Conservation (phyloP, 1,140 invertebrate genomes). For the Drosophila takahashii region DNA sequence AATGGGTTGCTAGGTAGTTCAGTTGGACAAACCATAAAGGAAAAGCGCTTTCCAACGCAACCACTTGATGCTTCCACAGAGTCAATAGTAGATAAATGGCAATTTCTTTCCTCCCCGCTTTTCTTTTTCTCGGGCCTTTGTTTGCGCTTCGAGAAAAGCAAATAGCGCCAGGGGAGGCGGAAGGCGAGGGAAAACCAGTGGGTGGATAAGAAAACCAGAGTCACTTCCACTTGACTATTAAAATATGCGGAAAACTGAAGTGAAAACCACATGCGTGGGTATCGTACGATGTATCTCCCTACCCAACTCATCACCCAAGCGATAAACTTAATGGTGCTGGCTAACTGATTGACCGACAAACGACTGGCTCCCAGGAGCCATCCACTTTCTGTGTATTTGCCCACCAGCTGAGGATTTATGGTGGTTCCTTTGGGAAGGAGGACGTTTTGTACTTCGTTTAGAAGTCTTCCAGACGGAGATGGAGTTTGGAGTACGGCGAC, state of each 20-base stretch:
- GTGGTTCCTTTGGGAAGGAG: conserved; percentile 15
- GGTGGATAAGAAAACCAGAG: conserved; percentile 12
- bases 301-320: conserved; percentile 39
- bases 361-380: conserved; percentile 22
- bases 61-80: conserved; percentile 54
- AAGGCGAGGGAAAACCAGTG: background rate
- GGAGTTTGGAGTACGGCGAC: conserved; percentile 5
- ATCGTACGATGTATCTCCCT: conserved; percentile 1
- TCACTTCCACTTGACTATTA: conserved; percentile 70
- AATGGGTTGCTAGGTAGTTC: conserved; percentile 22
- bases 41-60: conserved; percentile 21
- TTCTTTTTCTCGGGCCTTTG: conserved; percentile 43
- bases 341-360: conserved; percentile 53
- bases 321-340: conserved; percentile 74
- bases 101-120: conserved; percentile 66
- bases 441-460: background rate
- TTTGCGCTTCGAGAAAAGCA: conserved; percentile 75
- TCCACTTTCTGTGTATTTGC: conserved; percentile 68
- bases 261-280: conserved; percentile 22
- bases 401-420: conserved; percentile 50
- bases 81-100: conserved; percentile 82
- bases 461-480: conserved; percentile 21
- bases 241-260: conserved; percentile 72
- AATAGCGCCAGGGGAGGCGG: conserved; percentile 39
- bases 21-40: conserved; percentile 13